Base-by-base conservation (phyloP, 2,113 vertebrate species). In the Urocitellus parryii region DNA sequence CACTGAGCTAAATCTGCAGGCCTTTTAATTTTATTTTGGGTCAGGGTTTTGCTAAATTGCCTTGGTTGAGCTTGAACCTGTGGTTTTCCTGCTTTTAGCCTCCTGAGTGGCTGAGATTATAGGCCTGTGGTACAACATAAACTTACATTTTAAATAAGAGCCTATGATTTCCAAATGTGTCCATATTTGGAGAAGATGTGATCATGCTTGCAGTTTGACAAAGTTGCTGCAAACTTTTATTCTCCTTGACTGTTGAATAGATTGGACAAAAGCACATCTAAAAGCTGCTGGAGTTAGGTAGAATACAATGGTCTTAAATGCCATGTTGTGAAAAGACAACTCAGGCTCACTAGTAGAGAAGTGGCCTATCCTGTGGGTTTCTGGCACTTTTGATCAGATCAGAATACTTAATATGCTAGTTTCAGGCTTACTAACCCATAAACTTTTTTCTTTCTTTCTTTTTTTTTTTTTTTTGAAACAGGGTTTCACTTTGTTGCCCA, bases 131-230 rank as follows among this genome's bases (percentile, higher is more conserved):
- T 4, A 24, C 8, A 9, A 63, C 9, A 63, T 27, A 63, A 63
- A 63, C 25, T 95, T 95, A 87, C 24, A 65, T 79, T 94, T 94
- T 88, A 92, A 90, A 78, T 76, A 94, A 92, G 32, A 97, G 83
- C 32, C 67, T 77, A 8, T 25, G 58, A 17, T 67, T 97, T 90
- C 90, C 80, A 45, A 79, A 84, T 78, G 87, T 87, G 70, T 90
- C 74, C 80, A 56, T 78, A 91, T 91, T 92, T 70, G 90, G n/a
- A 90, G 93, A 78, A 90, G 39, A 94, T 78, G 39, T 51, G 61
- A 93, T 76, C 88, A 81, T 12, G 24, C 27, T 76, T 78, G 63
- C 78, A 94, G 39, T 87, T 91, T 95, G 87, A 92, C 24, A 91
- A 96, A 95, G 91, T 67, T 92, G 45, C 85, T 45, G 78, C 37